Evolutionary conservation across 2,888 invertebrate genomes (phyloP), one percentile per base, ranked within the genome.

Genomic region (Branchellion lobata): DNA sequence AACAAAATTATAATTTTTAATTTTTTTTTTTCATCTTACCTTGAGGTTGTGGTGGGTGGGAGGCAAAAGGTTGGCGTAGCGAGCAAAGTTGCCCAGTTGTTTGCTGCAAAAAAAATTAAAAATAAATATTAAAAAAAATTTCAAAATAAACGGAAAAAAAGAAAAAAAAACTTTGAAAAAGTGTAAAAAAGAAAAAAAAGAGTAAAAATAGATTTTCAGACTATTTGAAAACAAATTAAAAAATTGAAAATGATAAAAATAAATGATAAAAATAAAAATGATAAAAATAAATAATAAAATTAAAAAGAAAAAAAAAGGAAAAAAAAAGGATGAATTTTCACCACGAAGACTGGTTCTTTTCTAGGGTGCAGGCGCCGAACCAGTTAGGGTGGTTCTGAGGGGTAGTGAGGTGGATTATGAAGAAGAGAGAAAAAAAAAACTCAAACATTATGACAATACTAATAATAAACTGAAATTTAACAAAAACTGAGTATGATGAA

Each of bases 51-150:
- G 74, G 47, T 80, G 57, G 18, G 51, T 36, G 0, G 82, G 82
- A n/a, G 83, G 83, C 0, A 83, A 31, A 14, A 83, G 78, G 53
- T 79, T 81, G 21, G 82, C 80, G 36, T 80, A 61, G 24, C 82
- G 80, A 11, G 81, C 81, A 68, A 83, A 79, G 65, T 83, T 83
- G 2, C 68, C 79, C 33, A 81, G 29, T 51, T 80, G 79, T 33
- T 61, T 21, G 31, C 81, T 81, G 47, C 5, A 24, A 72, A 74
- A 53, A 79, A 40, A 3, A 29, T 74, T 14, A 24, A 29, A 29
- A 31, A 31, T 65, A 34, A 8, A 31, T 78, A 53, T 68, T 11
- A 5, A 29, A 68, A 65, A 65, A 33, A 21, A 29, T 40, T 14
- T 69, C 18, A n/a, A 33, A 36, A 34, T 78, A 68, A 53, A 2